phyloP scores from a whole-genome alignment of 2,888 invertebrate species.

The Epinotia brunnichana region DNA sequence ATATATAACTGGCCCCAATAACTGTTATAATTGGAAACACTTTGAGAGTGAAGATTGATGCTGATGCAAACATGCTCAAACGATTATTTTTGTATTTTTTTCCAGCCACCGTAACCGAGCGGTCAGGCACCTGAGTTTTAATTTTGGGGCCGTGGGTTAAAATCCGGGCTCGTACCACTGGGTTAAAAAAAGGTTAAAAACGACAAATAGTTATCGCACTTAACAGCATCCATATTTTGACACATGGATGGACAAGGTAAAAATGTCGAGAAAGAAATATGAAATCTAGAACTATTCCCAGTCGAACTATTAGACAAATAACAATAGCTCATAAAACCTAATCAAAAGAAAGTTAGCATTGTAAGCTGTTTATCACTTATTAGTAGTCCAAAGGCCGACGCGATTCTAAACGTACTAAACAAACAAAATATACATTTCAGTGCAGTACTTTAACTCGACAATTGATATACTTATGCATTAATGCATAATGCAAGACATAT shows the following conservation, averaged over 20 bases:
- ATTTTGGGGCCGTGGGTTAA: too few species aligned
- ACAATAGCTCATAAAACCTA: constrained; percentile 7
- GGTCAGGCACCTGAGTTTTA: too few species aligned
- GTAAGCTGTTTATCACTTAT: constrained; percentile 15
- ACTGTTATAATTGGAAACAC: not conserved
- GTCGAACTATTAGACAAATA: constrained; percentile 2
- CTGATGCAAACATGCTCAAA: too few species aligned
- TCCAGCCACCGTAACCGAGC: too few species aligned
- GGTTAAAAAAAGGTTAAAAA: too few species aligned
- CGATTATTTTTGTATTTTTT: not conserved
- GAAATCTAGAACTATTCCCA: not conserved
- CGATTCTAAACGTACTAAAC: constrained; percentile 6
- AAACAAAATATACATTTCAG: not conserved
- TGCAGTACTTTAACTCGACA: not conserved
- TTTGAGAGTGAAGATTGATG: not conserved
- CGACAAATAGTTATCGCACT: too few species aligned
- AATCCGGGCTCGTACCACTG: too few species aligned
- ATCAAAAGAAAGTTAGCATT: constrained; percentile 27
- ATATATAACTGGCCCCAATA: constrained; percentile 9
- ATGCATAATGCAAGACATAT: too few species aligned
- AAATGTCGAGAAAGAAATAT: not conserved
- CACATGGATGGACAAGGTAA: too few species aligned
- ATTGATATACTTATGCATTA: too few species aligned
- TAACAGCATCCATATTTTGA: too few species aligned
- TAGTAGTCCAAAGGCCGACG: constrained; percentile 20